Evolutionary conservation across 2,888 invertebrate genomes (phyloP).

Genomic region (Leptinotarsa juncta): DNA sequence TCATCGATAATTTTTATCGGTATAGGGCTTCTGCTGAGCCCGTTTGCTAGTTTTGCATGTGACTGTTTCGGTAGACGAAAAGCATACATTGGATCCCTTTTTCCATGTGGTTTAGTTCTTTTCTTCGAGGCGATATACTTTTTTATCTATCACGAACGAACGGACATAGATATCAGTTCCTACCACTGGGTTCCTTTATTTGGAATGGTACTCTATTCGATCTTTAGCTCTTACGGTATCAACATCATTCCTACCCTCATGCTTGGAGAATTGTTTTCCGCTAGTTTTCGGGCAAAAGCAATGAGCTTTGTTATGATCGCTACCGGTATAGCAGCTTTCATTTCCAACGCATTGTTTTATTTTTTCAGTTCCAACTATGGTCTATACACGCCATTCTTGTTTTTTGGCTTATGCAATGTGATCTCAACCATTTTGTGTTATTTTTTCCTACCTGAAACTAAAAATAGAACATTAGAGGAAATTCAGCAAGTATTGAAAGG

Average conservation of each 20-base stretch:
- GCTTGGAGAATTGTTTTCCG: constrained; percentile 56
- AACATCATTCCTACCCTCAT: constrained; percentile 56
- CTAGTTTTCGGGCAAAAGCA: constrained; percentile 58
- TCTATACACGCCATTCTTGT: constrained; percentile 56
- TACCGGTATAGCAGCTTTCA: constrained; percentile 38
- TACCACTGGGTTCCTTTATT: constrained; percentile 56
- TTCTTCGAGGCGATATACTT: constrained; percentile 48
- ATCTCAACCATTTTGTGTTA: constrained; percentile 51
- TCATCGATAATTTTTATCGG: constrained; percentile 49
- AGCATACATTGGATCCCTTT: constrained; percentile 49
- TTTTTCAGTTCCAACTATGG: constrained; percentile 54
- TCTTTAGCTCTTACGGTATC: constrained; percentile 53
- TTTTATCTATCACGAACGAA: constrained; percentile 45
- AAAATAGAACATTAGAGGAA: constrained; percentile 60
- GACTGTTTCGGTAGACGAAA: constrained; percentile 51
- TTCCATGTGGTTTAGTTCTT: constrained; percentile 46
- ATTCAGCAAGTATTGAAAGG: constrained; percentile 59
- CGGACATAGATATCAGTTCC: constrained; percentile 46
- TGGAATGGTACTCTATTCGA: constrained; percentile 54
- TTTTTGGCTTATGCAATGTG: constrained; percentile 54
- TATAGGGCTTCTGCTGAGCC: constrained; percentile 38
- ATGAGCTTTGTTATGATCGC: constrained; percentile 30
- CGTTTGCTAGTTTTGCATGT: constrained; percentile 46
- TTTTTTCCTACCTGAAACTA: constrained; percentile 60
- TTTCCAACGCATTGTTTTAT: constrained; percentile 57